Evolutionary conservation across 2,113 vertebrate species (phyloP), one percentile per base, ranked within the genome.

Genomic region (Gobius niger): DNA sequence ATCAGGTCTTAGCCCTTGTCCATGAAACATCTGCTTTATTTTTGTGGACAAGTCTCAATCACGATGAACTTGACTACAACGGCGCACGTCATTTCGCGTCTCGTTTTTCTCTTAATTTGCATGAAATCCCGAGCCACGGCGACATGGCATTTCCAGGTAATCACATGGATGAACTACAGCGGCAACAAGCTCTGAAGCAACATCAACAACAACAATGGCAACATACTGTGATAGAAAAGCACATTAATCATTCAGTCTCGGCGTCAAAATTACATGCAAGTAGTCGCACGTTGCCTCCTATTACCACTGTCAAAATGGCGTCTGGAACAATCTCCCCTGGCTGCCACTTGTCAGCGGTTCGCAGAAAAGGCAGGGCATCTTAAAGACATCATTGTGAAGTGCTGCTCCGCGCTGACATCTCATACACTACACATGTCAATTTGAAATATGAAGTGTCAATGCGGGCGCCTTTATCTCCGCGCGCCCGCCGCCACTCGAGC

Each of bases 291-390:
- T 67, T 61, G 51, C 49, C 34, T n/a, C 63, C 65, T 69, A 72
- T 42, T 7, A 11, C 6, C 63, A 68, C 70, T 65, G 70, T 83
- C 75, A 81, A 60, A 61, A 46, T 47, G 11, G 52, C 57, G 57
- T 51, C 44, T 44, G 15, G 47, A 44, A 76, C 68, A 62, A 83
- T 84, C 76, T 80, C 67, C 46, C 46, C 67, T 73, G 76, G 63
- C 70, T 61, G 18, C 7, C 14, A 60, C 46, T 44, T 85, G 72
- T 84, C 81, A 84, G 67, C 76, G 66, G 67, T 51, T 57, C 61
- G 75, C 57, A 74, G 60, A 52, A 44, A 78, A 57, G 46, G 65
- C 62, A 67, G 34, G 40, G 70, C 34, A 64, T 65, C 24, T 69
- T 62, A 65, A 67, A 80, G 66, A 77, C 67, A 73, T 64, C 67